Percentiles rank a stretch among this genome's conserved stretches.
Evolutionary conservation across 2,888 invertebrate genomes (phyloP).

Genomic region (Scotopteryx bipunctaria): DNA sequence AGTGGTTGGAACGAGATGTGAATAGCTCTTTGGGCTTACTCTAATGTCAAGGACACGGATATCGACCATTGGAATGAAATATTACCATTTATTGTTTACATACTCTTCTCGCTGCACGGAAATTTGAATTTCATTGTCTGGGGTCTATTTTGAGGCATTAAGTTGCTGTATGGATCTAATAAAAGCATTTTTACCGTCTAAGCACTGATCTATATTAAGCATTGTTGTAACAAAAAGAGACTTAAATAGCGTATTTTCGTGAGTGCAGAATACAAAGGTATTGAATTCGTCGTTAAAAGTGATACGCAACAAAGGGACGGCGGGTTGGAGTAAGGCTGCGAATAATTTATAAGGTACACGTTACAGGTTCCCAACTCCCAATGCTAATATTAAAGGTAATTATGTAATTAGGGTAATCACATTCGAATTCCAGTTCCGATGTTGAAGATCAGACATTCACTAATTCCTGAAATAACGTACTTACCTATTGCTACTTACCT

Average conservation of each 20-base stretch:
- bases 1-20: slow-evolving; percentile 61
- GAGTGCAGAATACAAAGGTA: slow-evolving; percentile 25
- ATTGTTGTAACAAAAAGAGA: slow-evolving; percentile 1
- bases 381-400: slow-evolving; percentile 35
- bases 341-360: slow-evolving; percentile 74
- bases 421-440: slow-evolving; percentile 13
- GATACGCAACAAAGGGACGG: slow-evolving; percentile 64
- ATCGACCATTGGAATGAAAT: slow-evolving; percentile 63
- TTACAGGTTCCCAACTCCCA: slow-evolving; percentile 40
- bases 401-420: slow-evolving; percentile 26
- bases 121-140: no score
- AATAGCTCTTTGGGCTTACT: slow-evolving; percentile 46
- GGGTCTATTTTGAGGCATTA: no score
- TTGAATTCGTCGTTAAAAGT: slow-evolving; percentile 47
- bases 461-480: slow-evolving; percentile 1
- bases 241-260: slow-evolving; percentile 7
- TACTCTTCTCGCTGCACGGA: no score
- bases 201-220: no score
- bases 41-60: slow-evolving; percentile 78
- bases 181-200: neutral
- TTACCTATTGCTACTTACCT: neutral
- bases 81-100: slow-evolving; percentile 20
- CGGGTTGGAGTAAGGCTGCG: slow-evolving; percentile 49
- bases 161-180: neutral
- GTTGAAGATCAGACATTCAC: slow-evolving; percentile 9